These are phyloP conservation scores for Melanotaenia maccullochi DNA, from an alignment of 2,797 vertebrate species.

Conservation along the genomic window DNA sequence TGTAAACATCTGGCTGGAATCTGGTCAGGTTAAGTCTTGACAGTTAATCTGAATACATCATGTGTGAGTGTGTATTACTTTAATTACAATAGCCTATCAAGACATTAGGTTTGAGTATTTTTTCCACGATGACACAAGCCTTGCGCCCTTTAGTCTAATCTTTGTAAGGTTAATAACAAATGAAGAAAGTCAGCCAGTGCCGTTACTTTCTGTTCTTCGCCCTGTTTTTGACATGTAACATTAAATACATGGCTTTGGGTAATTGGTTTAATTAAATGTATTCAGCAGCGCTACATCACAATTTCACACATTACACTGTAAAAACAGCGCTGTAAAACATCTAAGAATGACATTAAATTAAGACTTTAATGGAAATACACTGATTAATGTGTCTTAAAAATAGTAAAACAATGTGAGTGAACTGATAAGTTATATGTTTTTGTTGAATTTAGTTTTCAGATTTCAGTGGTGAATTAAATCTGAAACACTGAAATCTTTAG, in stretches of 20 bases:
- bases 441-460: neutral
- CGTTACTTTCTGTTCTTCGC: constrained; percentile 4
- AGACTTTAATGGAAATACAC: too few relatives aligned
- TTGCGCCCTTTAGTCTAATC: neutral
- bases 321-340: neutral
- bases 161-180: constrained; percentile 9
- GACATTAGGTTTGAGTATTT: neutral
- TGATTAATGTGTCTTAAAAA: neutral
- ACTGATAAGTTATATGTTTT: neutral
- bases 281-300: neutral
- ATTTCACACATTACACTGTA: neutral
- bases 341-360: neutral
- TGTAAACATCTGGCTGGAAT: neutral
- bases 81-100: constrained; percentile 2
- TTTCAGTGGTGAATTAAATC: neutral
- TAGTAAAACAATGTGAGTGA: neutral
- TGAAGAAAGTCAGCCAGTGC: constrained; percentile 1
- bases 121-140: neutral
- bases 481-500: neutral
- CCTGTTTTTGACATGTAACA: constrained; percentile 8
- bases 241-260: neutral
- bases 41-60: neutral
- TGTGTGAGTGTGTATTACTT: neutral
- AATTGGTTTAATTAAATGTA: constrained; percentile 15
- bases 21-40: neutral